phyloP scores from a whole-genome alignment of 1,140 invertebrate species.

The Plectrocnemia conspersa region DNA sequence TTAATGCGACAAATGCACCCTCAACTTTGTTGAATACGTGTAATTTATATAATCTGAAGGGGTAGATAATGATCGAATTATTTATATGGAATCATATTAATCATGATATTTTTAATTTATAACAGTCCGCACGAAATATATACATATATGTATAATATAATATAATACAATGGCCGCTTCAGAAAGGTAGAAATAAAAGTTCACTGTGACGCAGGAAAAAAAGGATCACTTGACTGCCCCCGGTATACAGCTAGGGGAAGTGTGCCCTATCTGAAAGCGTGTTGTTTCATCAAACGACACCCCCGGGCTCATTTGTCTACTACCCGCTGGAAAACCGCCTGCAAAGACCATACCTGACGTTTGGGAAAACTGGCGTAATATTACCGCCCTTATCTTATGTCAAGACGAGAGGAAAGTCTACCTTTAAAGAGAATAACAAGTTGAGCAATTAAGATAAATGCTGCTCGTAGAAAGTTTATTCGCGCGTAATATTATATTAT shows the following conservation, averaged over 20 bases:
- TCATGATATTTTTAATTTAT: no score
- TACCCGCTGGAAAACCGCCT: not conserved
- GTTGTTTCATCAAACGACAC: slow-evolving; percentile 19
- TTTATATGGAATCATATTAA: no score
- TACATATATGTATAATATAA: no score
- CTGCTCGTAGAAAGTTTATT: no score
- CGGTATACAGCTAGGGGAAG: not conserved
- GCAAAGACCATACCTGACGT: not conserved
- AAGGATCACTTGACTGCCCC: slow-evolving; percentile 13
- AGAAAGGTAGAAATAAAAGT: not conserved
- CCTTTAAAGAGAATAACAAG: no score
- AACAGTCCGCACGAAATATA: no score
- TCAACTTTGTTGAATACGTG: not conserved
- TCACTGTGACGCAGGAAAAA: not conserved
- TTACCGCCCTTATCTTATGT: slow-evolving; percentile 14
- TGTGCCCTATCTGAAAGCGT: slow-evolving; percentile 21
- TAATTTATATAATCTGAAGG: not conserved
- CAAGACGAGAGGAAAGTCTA: no score
- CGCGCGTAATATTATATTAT: no score
- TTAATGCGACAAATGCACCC: slow-evolving; percentile 3
- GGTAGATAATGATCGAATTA: no score
- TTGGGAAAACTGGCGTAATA: not conserved
- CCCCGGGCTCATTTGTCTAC: slow-evolving; percentile 10
- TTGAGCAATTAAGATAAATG: no score
- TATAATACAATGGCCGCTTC: not conserved